Evolutionary conservation across 2,797 vertebrate species (phyloP).

Genomic region (Neopelma chrysocephalum): DNA sequence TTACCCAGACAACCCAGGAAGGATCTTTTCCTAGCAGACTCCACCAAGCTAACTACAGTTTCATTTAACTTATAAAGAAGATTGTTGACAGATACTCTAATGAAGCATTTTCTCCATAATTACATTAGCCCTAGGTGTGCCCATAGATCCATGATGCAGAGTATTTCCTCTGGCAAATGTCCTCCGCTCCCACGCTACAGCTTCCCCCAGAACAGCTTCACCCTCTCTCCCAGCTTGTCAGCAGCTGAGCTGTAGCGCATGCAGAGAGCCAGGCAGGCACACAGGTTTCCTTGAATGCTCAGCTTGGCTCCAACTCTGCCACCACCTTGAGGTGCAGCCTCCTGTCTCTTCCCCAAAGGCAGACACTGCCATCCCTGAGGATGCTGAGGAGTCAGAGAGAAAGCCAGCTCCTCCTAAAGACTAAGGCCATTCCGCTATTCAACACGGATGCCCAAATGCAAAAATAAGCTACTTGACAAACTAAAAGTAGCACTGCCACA

Average conservation of each 20-base stretch:
- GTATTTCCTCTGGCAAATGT: not conserved
- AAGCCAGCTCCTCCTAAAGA: not conserved
- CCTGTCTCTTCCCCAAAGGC: not conserved
- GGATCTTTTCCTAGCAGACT: constrained; percentile 32
- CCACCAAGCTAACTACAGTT: constrained; percentile 1
- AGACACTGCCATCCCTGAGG: not conserved
- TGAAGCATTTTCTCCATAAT: not conserved
- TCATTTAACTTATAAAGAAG: not conserved
- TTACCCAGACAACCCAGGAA: constrained; percentile 71
- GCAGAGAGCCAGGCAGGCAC: not conserved
- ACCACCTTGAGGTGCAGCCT: not conserved
- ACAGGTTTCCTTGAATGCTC: not conserved
- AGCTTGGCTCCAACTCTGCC: not conserved
- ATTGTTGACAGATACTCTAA: not conserved
- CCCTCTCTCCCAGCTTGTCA: not conserved
- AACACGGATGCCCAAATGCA: not conserved
- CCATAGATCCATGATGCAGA: not conserved
- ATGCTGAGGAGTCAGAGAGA: not conserved
- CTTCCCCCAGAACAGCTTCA: not conserved
- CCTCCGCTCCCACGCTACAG: not conserved
- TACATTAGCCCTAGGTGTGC: not conserved
- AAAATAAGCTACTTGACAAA: not conserved
- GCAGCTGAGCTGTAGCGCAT: not conserved
- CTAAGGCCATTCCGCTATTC: not conserved
- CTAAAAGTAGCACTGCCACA: not conserved